phyloP scores from a whole-genome alignment of 2,113 vertebrate genomes.

The Pollimyrus isidori region DNA sequence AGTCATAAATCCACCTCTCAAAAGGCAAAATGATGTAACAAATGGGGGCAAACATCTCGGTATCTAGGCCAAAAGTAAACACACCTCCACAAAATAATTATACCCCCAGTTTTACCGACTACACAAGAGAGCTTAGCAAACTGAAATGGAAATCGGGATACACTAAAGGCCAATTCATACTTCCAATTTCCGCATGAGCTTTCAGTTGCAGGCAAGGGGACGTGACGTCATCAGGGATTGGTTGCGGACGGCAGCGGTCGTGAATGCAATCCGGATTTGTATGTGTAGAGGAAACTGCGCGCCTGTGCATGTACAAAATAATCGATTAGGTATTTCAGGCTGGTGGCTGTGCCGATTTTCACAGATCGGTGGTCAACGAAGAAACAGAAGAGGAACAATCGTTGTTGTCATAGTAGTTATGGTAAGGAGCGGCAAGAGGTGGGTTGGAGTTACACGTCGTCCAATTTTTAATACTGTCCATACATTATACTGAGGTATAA shows the following conservation, averaged over 20 bases:
- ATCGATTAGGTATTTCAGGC: background rate
- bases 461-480: background rate
- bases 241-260: background rate
- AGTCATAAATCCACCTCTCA: background rate
- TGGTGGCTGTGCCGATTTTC: background rate
- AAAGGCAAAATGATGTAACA: background rate
- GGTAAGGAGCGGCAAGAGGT: background rate
- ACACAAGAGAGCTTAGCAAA: background rate
- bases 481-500: background rate
- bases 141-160: background rate
- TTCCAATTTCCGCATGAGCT: background rate
- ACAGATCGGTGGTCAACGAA: background rate
- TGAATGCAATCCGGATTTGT: background rate
- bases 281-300: background rate
- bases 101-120: background rate
- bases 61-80: background rate
- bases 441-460: background rate
- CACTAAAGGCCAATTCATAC: background rate
- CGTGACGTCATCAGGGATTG: background rate
- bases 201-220: background rate
- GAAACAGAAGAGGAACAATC: background rate
- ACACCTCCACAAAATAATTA: background rate
- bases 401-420: background rate
- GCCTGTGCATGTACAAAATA: background rate
- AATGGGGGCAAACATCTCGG: background rate